These are phyloP conservation scores for Plecturocebus donacophilus DNA, from an alignment of 2,113 vertebrate species.

Conservation along the genomic window DNA sequence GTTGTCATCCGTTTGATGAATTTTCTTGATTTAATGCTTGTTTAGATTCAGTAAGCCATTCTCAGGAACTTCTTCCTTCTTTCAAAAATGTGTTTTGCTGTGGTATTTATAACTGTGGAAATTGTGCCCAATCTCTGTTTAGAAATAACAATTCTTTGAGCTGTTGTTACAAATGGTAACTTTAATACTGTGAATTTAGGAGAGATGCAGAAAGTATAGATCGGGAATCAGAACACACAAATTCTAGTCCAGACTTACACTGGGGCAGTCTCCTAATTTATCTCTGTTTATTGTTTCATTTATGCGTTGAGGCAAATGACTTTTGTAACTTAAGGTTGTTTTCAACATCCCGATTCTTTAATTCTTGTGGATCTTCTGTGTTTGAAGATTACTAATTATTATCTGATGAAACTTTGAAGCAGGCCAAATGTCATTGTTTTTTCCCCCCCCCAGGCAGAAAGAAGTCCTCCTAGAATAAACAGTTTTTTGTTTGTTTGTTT, in stretches of 20 bases:
- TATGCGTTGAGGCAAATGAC: background rate
- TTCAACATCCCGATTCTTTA: background rate
- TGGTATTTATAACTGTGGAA: background rate
- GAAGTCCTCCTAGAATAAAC: constrained; percentile 9
- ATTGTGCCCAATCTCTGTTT: constrained; percentile 28
- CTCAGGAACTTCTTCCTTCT: constrained; percentile 18
- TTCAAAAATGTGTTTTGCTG: background rate
- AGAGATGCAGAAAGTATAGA: background rate
- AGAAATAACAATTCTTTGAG: background rate
- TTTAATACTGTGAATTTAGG: background rate
- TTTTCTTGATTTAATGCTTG: constrained; percentile 33
- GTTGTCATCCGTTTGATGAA: constrained; percentile 6
- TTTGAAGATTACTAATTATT: constrained; percentile 10
- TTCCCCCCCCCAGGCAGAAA: background rate
- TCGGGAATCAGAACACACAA: background rate
- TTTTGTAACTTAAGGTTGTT: background rate
- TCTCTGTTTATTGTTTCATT: constrained; percentile 25
- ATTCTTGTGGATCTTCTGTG: background rate
- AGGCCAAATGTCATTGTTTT: background rate
- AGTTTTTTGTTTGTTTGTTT: background rate
- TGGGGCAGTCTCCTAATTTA: background rate
- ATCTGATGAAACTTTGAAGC: constrained; percentile 16
- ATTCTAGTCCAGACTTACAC: background rate
- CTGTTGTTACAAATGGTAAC: constrained; percentile 21
- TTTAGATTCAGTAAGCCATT: background rate